phyloP scores from a whole-genome alignment of 2,797 vertebrate species.

The Darevskia nairensis region DNA sequence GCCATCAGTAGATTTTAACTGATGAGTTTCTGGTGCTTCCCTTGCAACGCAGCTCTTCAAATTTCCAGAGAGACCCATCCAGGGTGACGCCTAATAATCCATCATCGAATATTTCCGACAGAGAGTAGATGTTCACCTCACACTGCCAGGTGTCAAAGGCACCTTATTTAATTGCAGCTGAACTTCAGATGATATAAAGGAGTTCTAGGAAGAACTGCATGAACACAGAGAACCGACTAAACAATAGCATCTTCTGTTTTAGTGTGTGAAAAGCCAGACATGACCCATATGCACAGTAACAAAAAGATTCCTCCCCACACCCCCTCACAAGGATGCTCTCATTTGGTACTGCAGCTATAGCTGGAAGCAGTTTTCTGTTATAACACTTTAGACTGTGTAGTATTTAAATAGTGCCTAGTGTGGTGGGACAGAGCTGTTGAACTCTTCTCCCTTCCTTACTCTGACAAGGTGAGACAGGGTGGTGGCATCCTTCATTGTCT shows the following conservation, averaged over 20 bases:
- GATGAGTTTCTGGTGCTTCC: neutral
- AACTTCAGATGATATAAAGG: neutral
- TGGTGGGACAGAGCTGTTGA: no score
- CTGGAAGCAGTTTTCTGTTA: neutral
- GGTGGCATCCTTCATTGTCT: no score
- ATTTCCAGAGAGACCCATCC: neutral
- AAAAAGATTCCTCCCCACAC: neutral
- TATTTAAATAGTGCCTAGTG: no score
- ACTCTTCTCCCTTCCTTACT: no score
- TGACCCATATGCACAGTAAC: neutral
- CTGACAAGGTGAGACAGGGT: no score
- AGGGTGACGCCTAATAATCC: neutral
- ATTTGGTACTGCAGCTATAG: neutral
- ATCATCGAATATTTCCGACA: neutral
- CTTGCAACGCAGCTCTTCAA: no score
- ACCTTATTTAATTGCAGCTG: constrained; percentile 14
- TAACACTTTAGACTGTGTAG: neutral
- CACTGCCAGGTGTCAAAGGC: neutral
- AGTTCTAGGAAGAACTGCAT: neutral
- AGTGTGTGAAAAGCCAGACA: neutral
- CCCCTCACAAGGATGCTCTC: neutral
- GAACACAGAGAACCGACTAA: neutral
- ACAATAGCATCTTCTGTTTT: neutral
- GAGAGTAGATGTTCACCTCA: neutral
- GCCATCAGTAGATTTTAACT: neutral